phyloP scores from a whole-genome alignment of 2,797 vertebrate species.

The Pagetopsis macropterus region DNA sequence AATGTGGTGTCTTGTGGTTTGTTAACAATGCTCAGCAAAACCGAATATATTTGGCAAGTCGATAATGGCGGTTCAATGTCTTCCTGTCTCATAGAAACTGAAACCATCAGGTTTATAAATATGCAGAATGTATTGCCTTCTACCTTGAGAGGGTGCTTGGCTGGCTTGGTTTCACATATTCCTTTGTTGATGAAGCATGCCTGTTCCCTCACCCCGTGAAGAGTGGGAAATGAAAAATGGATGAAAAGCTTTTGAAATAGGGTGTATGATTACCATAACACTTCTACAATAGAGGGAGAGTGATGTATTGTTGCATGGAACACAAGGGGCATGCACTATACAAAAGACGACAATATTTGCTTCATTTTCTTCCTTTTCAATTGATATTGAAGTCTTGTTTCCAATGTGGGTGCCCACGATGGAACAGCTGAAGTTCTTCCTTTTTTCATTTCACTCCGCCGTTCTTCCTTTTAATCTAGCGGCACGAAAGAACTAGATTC shows the following conservation, averaged over 20 bases:
- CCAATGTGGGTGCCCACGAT: slow-evolving; percentile 49
- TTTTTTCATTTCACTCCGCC: slow-evolving; percentile 67
- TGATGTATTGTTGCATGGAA: slow-evolving; percentile 52
- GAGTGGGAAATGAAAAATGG: slow-evolving; percentile 64
- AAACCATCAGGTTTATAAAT: slow-evolving; percentile 47
- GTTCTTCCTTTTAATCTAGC: slow-evolving; percentile 80
- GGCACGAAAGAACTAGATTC: slow-evolving; percentile 74
- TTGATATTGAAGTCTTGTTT: slow-evolving; percentile 61
- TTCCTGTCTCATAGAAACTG: slow-evolving; percentile 18
- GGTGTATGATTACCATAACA: slow-evolving; percentile 65
- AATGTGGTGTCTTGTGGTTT: slow-evolving; percentile 16
- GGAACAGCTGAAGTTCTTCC: slow-evolving; percentile 56
- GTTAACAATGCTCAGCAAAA: slow-evolving; percentile 16
- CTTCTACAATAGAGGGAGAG: slow-evolving; percentile 45
- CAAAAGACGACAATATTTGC: slow-evolving; percentile 60
- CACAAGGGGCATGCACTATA: slow-evolving; percentile 54
- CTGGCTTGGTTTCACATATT: slow-evolving; percentile 54
- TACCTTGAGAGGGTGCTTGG: slow-evolving; percentile 41
- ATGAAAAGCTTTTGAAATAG: slow-evolving; percentile 71
- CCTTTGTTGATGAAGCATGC: slow-evolving; percentile 71
- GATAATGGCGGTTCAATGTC: slow-evolving; percentile 23
- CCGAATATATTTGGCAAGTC: slow-evolving; percentile 16
- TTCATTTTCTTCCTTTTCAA: slow-evolving; percentile 46
- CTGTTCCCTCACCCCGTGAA: slow-evolving; percentile 61
- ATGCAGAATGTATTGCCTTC: slow-evolving; percentile 54